Base-by-base conservation (phyloP, 2,113 vertebrate genomes). In the Nibea albiflora region DNA sequence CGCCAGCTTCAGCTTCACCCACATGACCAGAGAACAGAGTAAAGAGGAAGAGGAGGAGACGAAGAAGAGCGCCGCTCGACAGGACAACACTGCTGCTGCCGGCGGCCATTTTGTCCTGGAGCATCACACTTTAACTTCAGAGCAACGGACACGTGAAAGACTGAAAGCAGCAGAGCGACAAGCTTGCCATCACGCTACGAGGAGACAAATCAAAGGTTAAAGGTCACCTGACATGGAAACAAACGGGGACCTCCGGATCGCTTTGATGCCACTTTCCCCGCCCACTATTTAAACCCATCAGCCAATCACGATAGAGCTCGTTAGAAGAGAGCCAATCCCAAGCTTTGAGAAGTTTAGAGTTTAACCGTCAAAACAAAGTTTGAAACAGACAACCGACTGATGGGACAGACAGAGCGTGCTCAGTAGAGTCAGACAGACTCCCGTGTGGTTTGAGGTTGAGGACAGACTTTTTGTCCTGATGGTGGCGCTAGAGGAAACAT, bases 1-100 rank as follows among this genome's bases (percentile, higher is more conserved):
- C 82, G 76, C 87, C 85, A 85, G 84, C 80, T 77, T 85, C 71
- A 67, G 66, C 66, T 39, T 39, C 35, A 35, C 60, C 4, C 70
- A 85, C 72, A 14, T 75, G 20, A 46, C 22, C 39, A 44, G 49
- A 57, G 62, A 39, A 64, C 66, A 80, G 42, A 80, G 64, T 47
- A 65, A 49, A 53, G 20, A 24, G 52, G 20, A 52, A 19, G 17
- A 3, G 16, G 19, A 20, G 4, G 26, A 31, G 65, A 54, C 4
- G 35, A 42, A 0, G 42, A 54, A 28, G 24, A 52, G 54, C 5
- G 39, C 73, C 70, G 61, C 16, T 39, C 26, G 6, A 28, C 9
- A 35, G 58, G 74, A 78, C 7, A 7, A 24, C 8, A 52, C 70
- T 22, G 61, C 61, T 16, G 58, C 70, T 5, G 60, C 26, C 12